Evolutionary conservation across 2,113 vertebrate species (phyloP), one percentile per base, ranked within the genome.

Genomic region (Formicarius rufipectus): DNA sequence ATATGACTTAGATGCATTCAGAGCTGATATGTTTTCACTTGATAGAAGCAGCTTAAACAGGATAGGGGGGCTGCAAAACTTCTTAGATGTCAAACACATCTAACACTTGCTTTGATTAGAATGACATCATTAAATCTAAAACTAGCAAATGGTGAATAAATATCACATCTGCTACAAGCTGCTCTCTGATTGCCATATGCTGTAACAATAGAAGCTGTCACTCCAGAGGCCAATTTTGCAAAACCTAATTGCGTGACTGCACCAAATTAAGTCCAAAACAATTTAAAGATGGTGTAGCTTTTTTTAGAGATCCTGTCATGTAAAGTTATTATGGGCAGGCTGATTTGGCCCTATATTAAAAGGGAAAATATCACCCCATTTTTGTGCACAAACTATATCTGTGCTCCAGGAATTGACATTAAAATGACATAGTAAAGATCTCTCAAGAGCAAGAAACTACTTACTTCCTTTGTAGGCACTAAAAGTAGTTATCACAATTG

Each of bases 151-250:
- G 84, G 75, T 63, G 92, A 92, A 93, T 95, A 94, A 93, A 94
- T 66, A 96, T 79, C 68, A 87, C 95, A 97, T 96, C 95, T 97
- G 96, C 84, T 44, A 84, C 93, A 94, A 94, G 89, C 94, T 94
- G 89, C 62, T 73, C 53, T 60, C 88, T 91, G 82, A 76, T 91
- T 95, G 90, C 96, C 94, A 84, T 97, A 89, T 95, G 95, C 80
- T 89, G 10, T 60, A 86, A 93, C 95, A 97, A 96, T 92, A 90
- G 92, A 84, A 96, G 74, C 96, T 94, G 94, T 94, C 95, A 92
- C 60, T 97, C 76, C 72, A 79, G 84, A 80, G 86, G 73, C 81
- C 79, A 84, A 37, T 97, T 95, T 81, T 81, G 71, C 6, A 4
- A 67, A 94, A 92, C 53, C 58, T 94, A 95, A 93, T 97, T 94